Base-by-base conservation (phyloP, 1,140 invertebrate species). In the Portunus trituberculatus region DNA sequence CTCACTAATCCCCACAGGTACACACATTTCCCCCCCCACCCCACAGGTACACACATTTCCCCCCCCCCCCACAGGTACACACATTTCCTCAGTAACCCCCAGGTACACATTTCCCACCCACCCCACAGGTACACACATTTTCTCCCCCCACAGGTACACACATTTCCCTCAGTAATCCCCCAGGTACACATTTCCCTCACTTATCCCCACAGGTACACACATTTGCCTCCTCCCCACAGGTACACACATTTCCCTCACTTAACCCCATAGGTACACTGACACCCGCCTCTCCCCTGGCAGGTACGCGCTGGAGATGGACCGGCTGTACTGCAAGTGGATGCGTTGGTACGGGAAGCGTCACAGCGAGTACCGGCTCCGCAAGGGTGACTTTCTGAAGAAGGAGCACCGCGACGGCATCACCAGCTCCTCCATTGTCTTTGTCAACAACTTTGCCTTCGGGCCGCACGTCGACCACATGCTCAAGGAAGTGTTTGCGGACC, bases 361-460 rank as follows among this genome's bases (percentile, higher is more conserved):
- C 97, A 98, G 98, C 94, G 98, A 99, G 76, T 99, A 99, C 97
- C 98, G 98, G 97, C 97, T 99, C 93, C 32, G 93, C 4, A 93
- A 96, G 97, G 99, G 99, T 12, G 99, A 99, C 97, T 99, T 99
- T 97, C 97, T 99, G 95, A 98, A 98, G 95, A 98, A 99, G 96
- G 98, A 99, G 96, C 98, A 99, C 97, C 98, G 98, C 96, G 99
- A 99, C 97, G 99, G 98, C 97, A 99, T 99, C 96, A 99, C 98
- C 96, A 98, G 98, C 96, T 98, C 99, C 7, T 98, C 99, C 67
- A 98, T 99, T 96, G 99, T 99, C 86, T 99, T 99, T 97, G 99
- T 99, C 6, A 99, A 99, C 97, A 99, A 99, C 97, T 99, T 99
- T 97, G 99, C 99, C 76, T 99, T 99, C 97, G 99, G 99, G 28